These are phyloP conservation scores for Drosophila mettleri DNA, from an alignment of 2,888 invertebrate species.

Conservation along the genomic window DNA sequence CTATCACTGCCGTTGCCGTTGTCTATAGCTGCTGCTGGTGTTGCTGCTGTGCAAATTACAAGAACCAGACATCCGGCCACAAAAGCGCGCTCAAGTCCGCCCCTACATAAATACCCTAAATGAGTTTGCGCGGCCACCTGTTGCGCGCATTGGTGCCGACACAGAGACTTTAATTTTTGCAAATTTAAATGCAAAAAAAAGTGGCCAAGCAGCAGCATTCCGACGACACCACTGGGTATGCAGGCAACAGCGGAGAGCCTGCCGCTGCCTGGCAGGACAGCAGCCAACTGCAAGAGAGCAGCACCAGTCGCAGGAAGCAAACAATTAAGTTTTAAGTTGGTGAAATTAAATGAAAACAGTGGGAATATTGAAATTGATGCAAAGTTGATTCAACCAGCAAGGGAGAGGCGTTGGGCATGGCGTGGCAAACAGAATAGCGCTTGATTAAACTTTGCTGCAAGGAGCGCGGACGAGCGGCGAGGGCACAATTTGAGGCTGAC, in stretches of 20 bases:
- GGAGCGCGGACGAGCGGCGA: background rate
- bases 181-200: conserved; percentile 68
- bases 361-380: conserved; percentile 81
- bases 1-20: conserved; percentile 31
- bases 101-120: conserved; percentile 51
- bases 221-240: background rate
- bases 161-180: conserved; percentile 73
- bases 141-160: conserved; percentile 39
- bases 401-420: conserved; percentile 30
- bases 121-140: conserved; percentile 73
- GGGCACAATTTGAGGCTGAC: conserved; percentile 36
- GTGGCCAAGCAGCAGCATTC: conserved; percentile 19
- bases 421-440: conserved; percentile 68
- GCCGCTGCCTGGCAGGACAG: conserved; percentile 8
- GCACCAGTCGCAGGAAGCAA: conserved; percentile 61
- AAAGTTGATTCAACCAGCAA: conserved; percentile 69
- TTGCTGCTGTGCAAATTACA: conserved; percentile 71
- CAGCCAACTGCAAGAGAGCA: conserved; percentile 33
- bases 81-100: conserved; percentile 43
- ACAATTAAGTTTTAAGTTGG: conserved; percentile 80
- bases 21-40: conserved; percentile 24
- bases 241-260: background rate
- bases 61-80: conserved; percentile 67
- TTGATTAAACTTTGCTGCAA: conserved; percentile 74
- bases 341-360: conserved; percentile 79